phyloP scores from a whole-genome alignment of 2,888 invertebrate genomes.

The Sphecodes monilicornis region DNA sequence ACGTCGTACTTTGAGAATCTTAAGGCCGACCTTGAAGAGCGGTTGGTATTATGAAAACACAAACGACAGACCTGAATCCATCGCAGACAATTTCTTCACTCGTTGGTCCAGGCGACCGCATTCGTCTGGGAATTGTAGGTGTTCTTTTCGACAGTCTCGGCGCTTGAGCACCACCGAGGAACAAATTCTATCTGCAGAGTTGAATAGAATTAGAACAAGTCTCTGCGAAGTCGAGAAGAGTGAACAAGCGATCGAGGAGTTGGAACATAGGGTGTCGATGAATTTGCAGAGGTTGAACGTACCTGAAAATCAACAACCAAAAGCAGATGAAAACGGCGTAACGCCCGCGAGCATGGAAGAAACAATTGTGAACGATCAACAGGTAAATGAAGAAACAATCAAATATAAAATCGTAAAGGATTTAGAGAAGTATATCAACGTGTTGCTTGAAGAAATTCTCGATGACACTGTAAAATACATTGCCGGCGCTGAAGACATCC shows the following conservation, averaged over 20 bases:
- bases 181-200: constrained; percentile 76
- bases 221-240: constrained; percentile 79
- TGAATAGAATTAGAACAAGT: constrained; percentile 80
- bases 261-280: constrained; percentile 75
- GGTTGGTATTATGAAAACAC: constrained; percentile 75
- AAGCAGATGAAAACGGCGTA: not conserved
- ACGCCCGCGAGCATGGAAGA: not conserved
- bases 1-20: constrained; percentile 77
- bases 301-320: constrained; percentile 29
- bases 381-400: constrained; percentile 36
- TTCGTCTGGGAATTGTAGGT: constrained; percentile 81
- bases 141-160: constrained; percentile 79
- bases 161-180: constrained; percentile 75
- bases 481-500: constrained; percentile 67
- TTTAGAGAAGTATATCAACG: constrained; percentile 80
- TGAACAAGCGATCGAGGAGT: constrained; percentile 75
- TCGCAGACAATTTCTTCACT: constrained; percentile 81
- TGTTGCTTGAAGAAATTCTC: constrained; percentile 80
- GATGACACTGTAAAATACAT: constrained; percentile 80
- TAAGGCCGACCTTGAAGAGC: constrained; percentile 73
- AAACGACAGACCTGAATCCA: constrained; percentile 77
- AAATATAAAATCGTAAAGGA: constrained; percentile 80
- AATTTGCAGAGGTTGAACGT: constrained; percentile 70
- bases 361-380: not conserved
- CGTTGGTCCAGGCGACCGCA: constrained; percentile 80